phyloP scores from a whole-genome alignment of 2,113 vertebrate genomes.

The Psilopsiagon aymara region DNA sequence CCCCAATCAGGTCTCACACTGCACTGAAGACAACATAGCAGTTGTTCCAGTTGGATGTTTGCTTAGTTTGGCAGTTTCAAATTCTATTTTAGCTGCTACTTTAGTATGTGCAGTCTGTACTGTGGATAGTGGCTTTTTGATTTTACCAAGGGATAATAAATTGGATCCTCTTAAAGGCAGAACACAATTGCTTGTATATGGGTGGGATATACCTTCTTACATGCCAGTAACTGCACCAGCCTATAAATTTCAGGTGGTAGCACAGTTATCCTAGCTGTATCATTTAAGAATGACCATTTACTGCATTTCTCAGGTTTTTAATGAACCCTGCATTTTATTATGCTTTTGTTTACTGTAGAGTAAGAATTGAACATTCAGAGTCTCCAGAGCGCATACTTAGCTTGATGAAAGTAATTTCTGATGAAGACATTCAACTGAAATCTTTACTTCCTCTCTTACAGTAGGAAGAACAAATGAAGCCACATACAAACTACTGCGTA shows the following conservation, averaged over 20 bases:
- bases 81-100: neutral
- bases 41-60: neutral
- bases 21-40: neutral
- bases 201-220: neutral
- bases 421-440: neutral
- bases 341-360: neutral
- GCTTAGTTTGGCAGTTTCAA: neutral
- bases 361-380: neutral
- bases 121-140: neutral
- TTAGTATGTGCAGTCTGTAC: neutral
- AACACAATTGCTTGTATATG: neutral
- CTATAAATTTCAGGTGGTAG: neutral
- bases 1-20: neutral
- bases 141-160: neutral
- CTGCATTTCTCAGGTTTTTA: neutral
- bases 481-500: neutral
- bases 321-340: neutral
- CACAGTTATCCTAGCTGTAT: neutral
- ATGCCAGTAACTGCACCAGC: neutral
- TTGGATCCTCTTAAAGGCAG: neutral
- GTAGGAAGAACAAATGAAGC: neutral
- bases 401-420: neutral
- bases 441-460: neutral
- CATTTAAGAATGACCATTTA: neutral
- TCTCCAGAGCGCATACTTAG: neutral